Conservation (phyloP, 2,113 vertebrate species). For the Syngnathus floridae region DNA sequence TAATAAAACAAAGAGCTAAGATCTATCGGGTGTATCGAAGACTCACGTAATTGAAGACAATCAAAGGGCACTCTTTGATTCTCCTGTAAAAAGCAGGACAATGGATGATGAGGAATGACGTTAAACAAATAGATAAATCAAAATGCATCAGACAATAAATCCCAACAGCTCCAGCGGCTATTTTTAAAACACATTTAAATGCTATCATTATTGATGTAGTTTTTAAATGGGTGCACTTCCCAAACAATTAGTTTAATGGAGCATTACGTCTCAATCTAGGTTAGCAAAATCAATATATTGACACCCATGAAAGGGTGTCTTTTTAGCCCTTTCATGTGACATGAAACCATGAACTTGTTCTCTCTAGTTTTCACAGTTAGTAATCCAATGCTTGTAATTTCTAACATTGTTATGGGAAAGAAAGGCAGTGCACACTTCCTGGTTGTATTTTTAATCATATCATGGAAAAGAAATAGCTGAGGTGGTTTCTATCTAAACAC, state of each 20-base stretch:
- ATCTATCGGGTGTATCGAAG: background rate
- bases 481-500: too few relatives aligned
- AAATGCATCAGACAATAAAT: constrained; percentile 32
- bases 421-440: too few relatives aligned
- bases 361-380: constrained; percentile 13
- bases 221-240: constrained; percentile 57
- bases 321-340: constrained; percentile 19
- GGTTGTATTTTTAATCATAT: too few relatives aligned
- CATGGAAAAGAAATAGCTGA: too few relatives aligned
- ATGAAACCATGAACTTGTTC: background rate
- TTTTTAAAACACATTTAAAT: constrained; percentile 39
- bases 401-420: too few relatives aligned
- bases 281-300: constrained; percentile 59
- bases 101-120: constrained; percentile 29
- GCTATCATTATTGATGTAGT: constrained; percentile 36
- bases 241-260: constrained; percentile 66
- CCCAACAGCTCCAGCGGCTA: constrained; percentile 16
- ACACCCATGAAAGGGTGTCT: too few relatives aligned
- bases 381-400: background rate
- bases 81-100: constrained; percentile 17
- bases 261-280: constrained; percentile 52
- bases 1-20: background rate
- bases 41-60: background rate
- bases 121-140: constrained; percentile 47
- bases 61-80: constrained; percentile 2